Evolutionary conservation across 2,888 invertebrate genomes (phyloP), one percentile per base, ranked within the genome.

Genomic region (Drosophila multiciliata): DNA sequence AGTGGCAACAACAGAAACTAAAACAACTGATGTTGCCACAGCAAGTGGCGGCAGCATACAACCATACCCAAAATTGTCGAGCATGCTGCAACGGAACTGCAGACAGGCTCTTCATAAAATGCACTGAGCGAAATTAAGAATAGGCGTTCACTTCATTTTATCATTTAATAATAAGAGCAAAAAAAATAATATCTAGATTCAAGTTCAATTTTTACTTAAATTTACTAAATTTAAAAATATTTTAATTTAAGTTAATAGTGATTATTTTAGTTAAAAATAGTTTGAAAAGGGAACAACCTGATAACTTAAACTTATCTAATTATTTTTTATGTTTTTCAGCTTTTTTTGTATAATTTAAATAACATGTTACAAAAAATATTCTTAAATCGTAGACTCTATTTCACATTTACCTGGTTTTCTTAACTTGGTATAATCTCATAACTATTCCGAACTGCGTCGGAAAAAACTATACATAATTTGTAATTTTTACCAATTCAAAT

Each of bases 71-170:
- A 82, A 77, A 80, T 82, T 71, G 70, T 81, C 49, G n/a, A 26
- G 26, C 75, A 83, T 23, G 69, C 70, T 86, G 81, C 83, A 81
- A 71, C 79, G 83, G 73, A 83, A 80, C 70, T 73, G 78, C 83
- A 71, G 61, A 75, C 83, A 82, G 69, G 55, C 80, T 74, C 72
- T 71, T 17, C 59, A 17, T 17, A 38, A 59, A 62, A 54, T 50
- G 54, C 35, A 38, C 29, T 38, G 4, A 26, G 8, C n/a, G 54
- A 55, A 55, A 52, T 23, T 0, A 45, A 3, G 15, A 45, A 23
- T 3, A 29, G 29, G 26, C 26, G 4, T 26, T 26, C 26, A 26
- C n/a, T 26, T 26, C 5, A 12, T 35, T 12, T 12, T 12, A 35
- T 35, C 12, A 12, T 12, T 1, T 11, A 12, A 4, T 11, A 2